Conservation (phyloP, 1,140 invertebrate genomes). For the Pteromalus puparum region DNA sequence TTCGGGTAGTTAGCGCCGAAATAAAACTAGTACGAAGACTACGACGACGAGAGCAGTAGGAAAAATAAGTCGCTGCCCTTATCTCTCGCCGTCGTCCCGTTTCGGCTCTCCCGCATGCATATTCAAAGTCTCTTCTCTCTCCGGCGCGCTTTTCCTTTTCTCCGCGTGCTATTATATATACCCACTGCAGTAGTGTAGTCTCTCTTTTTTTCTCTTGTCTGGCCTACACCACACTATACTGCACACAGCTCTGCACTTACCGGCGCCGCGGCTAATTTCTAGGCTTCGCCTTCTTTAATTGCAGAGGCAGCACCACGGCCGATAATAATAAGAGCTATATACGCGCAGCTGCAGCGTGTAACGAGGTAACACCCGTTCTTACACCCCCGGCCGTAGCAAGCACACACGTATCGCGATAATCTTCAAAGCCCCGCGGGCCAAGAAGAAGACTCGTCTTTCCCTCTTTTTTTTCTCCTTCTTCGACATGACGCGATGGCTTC, state of each 20-base stretch:
- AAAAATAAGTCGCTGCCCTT: constrained; percentile 72
- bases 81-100: constrained; percentile 63
- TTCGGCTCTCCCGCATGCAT: constrained; percentile 19
- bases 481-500: not conserved
- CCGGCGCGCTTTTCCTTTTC: not conserved
- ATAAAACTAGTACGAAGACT: constrained; percentile 70
- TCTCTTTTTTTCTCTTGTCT: not conserved
- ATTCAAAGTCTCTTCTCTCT: constrained; percentile 21
- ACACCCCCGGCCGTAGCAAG: constrained; percentile 56
- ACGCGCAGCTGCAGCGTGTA: constrained; percentile 55
- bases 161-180: not conserved
- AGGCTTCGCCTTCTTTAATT: constrained; percentile 73
- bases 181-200: not conserved
- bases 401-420: constrained; percentile 59
- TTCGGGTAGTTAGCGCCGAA: constrained; percentile 69
- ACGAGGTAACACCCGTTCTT: constrained; percentile 68
- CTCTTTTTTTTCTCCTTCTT: too few species aligned
- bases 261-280: constrained; percentile 68
- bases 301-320: constrained; percentile 63
- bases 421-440: constrained; percentile 55
- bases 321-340: constrained; percentile 68
- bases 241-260: constrained; percentile 54
- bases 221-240: not conserved
- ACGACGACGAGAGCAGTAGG: constrained; percentile 64
- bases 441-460: not conserved